Conservation (phyloP, 1,140 invertebrate species). For the Bombus consobrinus region DNA sequence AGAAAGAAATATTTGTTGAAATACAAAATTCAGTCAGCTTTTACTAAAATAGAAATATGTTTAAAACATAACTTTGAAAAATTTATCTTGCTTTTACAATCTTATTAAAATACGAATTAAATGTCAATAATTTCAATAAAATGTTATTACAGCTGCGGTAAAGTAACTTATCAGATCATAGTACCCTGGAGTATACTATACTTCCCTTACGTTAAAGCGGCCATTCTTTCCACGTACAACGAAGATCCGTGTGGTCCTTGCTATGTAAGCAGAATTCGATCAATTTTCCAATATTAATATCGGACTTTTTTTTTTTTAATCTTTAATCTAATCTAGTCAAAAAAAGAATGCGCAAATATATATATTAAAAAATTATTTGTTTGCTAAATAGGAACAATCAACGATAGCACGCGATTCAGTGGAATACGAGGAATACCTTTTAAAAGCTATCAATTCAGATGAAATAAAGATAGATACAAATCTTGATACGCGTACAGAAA, state of each 20-base stretch:
- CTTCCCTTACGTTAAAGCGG: slow-evolving; percentile 80
- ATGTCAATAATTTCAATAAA: neutral
- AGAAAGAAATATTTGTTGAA: no score
- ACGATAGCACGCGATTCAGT: no score
- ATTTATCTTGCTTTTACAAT: neutral
- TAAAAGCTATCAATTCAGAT: neutral
- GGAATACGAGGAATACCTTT: slow-evolving; percentile 9
- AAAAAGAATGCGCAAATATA: neutral
- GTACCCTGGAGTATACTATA: slow-evolving; percentile 79
- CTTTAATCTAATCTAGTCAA: neutral
- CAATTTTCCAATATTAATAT: neutral
- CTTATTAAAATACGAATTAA: neutral
- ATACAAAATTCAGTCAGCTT: no score
- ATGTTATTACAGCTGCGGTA: slow-evolving; percentile 73
- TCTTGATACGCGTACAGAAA: neutral
- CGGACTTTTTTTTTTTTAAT: neutral
- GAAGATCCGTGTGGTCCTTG: slow-evolving; percentile 79
- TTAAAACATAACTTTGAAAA: no score
- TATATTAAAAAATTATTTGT: neutral
- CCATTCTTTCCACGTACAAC: slow-evolving; percentile 78
- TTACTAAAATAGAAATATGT: no score
- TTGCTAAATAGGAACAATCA: neutral
- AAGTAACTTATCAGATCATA: slow-evolving; percentile 77
- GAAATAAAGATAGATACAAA: neutral
- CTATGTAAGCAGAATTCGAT: slow-evolving; percentile 40